These are phyloP conservation scores for Rhopalosiphum maidis DNA, from an alignment of 1,140 invertebrate genomes.

Conservation along the genomic window DNA sequence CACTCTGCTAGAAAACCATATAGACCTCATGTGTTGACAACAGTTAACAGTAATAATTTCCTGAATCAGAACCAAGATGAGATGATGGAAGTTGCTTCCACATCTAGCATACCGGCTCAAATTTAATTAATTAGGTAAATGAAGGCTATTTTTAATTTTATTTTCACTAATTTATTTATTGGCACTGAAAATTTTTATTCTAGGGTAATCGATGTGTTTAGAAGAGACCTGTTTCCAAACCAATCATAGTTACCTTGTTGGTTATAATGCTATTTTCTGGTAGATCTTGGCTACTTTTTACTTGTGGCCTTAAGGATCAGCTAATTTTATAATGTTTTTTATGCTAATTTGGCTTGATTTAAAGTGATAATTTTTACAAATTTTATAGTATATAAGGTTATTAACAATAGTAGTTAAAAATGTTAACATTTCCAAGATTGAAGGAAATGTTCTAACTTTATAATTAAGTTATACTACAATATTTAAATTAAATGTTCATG, in stretches of 20 bases:
- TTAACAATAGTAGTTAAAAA: slow-evolving; percentile 32
- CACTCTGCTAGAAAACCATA: slow-evolving; percentile 45
- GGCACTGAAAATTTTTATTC: background rate
- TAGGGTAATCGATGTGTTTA: slow-evolving; percentile 26
- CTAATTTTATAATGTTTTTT: slow-evolving; percentile 24
- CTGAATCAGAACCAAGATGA: slow-evolving; percentile 52
- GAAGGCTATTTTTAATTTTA: background rate
- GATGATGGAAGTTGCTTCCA: slow-evolving; percentile 55
- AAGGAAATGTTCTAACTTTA: slow-evolving; percentile 42
- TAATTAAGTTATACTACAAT: slow-evolving; percentile 50
- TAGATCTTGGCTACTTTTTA: slow-evolving; percentile 53
- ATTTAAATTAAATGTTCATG: slow-evolving; percentile 32
- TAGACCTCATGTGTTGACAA: slow-evolving; percentile 53
- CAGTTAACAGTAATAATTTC: slow-evolving; percentile 50
- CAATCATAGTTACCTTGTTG: slow-evolving; percentile 47
- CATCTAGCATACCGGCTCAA: slow-evolving; percentile 56
- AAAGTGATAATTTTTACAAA: slow-evolving; percentile 46
- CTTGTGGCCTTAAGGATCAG: slow-evolving; percentile 22
- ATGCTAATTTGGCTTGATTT: slow-evolving; percentile 37
- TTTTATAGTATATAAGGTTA: background rate
- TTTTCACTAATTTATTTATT: background rate
- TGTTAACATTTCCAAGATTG: background rate
- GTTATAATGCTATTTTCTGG: slow-evolving; percentile 36
- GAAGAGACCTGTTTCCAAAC: slow-evolving; percentile 50
- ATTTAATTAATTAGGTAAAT: slow-evolving; percentile 45